Base-by-base conservation (phyloP, 1,140 invertebrate genomes). In the Arion vulgaris region DNA sequence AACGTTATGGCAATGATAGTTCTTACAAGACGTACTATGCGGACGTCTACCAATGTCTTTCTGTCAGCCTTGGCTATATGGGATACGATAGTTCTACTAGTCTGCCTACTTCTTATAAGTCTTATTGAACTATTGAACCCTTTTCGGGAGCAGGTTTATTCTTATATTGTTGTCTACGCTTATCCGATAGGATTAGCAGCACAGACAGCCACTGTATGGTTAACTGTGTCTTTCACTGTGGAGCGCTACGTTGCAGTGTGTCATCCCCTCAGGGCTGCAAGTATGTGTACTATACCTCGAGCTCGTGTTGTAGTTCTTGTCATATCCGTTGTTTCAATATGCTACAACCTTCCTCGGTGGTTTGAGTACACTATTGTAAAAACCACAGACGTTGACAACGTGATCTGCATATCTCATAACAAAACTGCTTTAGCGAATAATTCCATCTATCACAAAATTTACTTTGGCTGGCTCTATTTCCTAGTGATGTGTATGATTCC, bases 221-320 rank as follows among this genome's bases (percentile, higher is more conserved):
- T 98, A 84, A 99, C 98, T 0, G 94, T 99, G 69, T 97, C 96
- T 0, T 98, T 99, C 53, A 99, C 98, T 0, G 94, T 98, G 86
- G 98, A 99, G 92, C 94, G 98, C 71, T 99, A 97, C 93, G 96
- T 99, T 62, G 98, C 98, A 0, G 98, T 99, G 0, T 99, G 98
- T 90, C 96, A 98, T 92, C 98, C 97, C 0, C 93, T 99, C 13
- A 94, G 95, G 83, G 97, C 97, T 0, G 94, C 96, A 68, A 96
- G 95, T 0, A 94, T 98, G 72, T 99, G 97, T 92, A 99, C 97
- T 0, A 97, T 97, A 87, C 95, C 96, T 1, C 94, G 97, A 57
- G 97, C 97, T 7, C 94, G 96, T 53, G 94, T 96, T 83, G 97
- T 97, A 87, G 96, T 98, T 15, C 91, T 96, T 1, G 93, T 94